Evolutionary conservation across 2,797 vertebrate species (phyloP).

Genomic region (Atherinosoma microstoma): DNA sequence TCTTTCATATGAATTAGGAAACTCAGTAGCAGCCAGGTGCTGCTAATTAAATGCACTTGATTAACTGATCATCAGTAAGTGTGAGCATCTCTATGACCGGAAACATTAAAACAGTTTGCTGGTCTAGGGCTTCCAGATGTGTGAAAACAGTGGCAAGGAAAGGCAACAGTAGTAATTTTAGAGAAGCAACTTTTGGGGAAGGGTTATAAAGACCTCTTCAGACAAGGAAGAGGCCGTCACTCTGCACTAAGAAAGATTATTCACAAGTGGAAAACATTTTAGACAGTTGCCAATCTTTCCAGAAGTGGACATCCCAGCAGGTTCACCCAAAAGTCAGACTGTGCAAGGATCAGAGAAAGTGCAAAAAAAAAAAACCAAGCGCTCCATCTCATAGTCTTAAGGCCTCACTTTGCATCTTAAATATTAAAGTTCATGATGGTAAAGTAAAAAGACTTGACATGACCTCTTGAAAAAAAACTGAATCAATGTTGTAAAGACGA

Average conservation of each 20-base stretch:
- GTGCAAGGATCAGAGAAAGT: neutral
- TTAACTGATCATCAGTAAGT: neutral
- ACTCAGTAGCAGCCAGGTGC: neutral
- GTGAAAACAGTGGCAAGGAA: neutral
- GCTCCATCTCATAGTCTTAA: neutral
- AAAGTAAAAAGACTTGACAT: neutral
- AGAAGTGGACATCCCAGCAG: too few species aligned
- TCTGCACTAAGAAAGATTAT: neutral
- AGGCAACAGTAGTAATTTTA: neutral
- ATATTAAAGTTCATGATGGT: neutral
- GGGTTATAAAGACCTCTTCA: neutral
- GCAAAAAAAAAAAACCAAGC: neutral
- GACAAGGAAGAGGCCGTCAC: neutral
- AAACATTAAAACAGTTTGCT: too few species aligned
- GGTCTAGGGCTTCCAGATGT: neutral
- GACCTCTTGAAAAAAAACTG: neutral
- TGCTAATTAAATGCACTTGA: neutral
- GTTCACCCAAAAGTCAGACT: neutral
- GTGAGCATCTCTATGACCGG: neutral
- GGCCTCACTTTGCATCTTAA: neutral
- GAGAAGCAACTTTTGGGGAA: neutral
- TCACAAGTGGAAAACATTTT: neutral
- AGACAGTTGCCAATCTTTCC: neutral
- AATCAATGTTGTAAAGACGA: neutral
- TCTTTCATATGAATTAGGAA: neutral